Conservation (phyloP, 1,140 invertebrate species). For the Caerostris extrusa region DNA sequence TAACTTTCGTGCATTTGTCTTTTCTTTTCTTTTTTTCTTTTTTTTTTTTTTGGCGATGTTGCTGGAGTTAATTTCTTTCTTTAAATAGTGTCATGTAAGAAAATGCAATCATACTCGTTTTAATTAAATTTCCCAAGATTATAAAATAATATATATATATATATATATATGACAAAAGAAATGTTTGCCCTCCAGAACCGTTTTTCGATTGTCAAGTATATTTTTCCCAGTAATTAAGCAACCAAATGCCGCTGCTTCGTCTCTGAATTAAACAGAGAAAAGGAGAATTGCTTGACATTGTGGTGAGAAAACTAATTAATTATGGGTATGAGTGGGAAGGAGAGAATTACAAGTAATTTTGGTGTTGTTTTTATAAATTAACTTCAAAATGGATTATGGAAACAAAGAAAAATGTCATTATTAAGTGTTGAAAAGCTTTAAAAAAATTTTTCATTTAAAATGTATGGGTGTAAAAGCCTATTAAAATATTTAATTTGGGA, state of each 20-base stretch:
- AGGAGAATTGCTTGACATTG: background rate
- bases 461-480: too few species aligned
- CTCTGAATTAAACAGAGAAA: background rate
- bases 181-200: background rate
- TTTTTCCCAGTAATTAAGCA: slow-evolving; percentile 4
- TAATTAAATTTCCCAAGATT: background rate
- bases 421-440: too few species aligned
- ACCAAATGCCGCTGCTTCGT: background rate
- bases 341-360: too few species aligned
- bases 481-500: too few species aligned
- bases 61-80: background rate
- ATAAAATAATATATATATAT: background rate
- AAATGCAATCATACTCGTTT: background rate
- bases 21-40: background rate
- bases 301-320: background rate
- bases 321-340: background rate
- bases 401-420: too few species aligned
- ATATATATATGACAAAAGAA: background rate
- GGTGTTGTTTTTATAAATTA: too few species aligned
- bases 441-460: too few species aligned
- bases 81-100: background rate
- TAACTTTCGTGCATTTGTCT: background rate
- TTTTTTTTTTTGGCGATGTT: too few species aligned
- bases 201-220: background rate
- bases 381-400: too few species aligned